Conservation (phyloP, 2,113 vertebrate species). For the Antechinus stuartii region DNA sequence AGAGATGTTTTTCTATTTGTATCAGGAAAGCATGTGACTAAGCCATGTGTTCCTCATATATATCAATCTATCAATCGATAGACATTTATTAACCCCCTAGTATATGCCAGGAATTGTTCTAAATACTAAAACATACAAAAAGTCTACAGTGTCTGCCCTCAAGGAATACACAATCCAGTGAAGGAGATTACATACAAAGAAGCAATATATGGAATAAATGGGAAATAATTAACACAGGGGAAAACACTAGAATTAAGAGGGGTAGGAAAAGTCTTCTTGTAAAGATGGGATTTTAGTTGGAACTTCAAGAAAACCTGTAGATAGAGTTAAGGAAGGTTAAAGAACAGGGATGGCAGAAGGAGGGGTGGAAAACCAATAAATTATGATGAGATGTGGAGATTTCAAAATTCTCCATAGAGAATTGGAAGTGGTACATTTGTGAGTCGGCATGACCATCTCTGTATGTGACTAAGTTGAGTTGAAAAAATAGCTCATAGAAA, state of each 20-base stretch:
- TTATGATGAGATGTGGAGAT: background rate
- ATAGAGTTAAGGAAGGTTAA: background rate
- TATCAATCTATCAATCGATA: background rate
- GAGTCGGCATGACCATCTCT: background rate
- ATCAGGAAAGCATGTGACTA: background rate
- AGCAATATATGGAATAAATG: background rate
- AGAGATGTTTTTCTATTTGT: background rate
- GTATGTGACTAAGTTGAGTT: background rate
- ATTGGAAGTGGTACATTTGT: background rate
- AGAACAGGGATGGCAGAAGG: background rate
- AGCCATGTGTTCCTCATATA: background rate
- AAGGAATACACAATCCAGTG: background rate
- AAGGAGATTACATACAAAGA: background rate
- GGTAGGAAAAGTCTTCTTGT: background rate
- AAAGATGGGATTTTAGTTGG: background rate
- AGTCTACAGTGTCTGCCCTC: background rate
- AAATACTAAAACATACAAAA: background rate
- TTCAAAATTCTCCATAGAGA: background rate
- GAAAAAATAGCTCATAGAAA: background rate
- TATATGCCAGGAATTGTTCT: background rate
- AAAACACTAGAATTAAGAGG: background rate
- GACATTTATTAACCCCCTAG: background rate
- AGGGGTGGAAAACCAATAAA: background rate
- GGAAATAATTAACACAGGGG: background rate
- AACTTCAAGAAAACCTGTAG: background rate